Base-by-base conservation (phyloP, 2,888 invertebrate species). In the Orthonychiurus folsomi region DNA sequence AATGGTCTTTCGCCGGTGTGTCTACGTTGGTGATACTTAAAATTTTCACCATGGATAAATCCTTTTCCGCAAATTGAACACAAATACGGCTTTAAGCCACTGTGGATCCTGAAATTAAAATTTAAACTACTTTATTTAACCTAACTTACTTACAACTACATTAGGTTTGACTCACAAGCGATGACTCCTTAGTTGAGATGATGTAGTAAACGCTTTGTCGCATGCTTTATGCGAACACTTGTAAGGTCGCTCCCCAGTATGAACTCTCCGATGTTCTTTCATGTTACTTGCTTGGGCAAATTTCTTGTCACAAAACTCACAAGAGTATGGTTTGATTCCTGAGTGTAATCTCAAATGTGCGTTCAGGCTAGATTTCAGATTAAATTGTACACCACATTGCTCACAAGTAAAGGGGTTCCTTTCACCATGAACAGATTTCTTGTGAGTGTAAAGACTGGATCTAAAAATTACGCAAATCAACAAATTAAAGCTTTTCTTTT, bases 251-350 rank as follows among this genome's bases (percentile, higher is more conserved):
- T 87, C 88, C 0, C 88, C 86, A 0, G 84, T 88, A 77, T 89
- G 89, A 71, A 86, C 87, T 62, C 89, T 55, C 15, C 60, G 50
- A 50, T 67, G 89, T 73, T 88, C 88, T 50, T 83, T 82, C 62
- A 88, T 78, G 79, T 89, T 89, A 62, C 88, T 87, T 74, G 85
- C 86, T 77, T 89, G 89, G 0, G 85, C 84, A 77, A 89, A 89
- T 58, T 82, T 79, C 76, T 88, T 89, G 61, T 82, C 79, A 76
- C 89, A 89, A 20, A 83, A 80, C 60, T 81, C 78, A 74, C 88
- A 87, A 57, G 80, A 15, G 76, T 80, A 87, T 0, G 86, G 86
- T 72, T 86, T 87, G 59, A 83, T 81, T 52, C 77, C 77, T 63
- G 75, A 76, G 62, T 78, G 77, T 73, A 75, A 79, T 74, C 81